phyloP scores from a whole-genome alignment of 2,888 invertebrate genomes.

The Ligdia adustata region DNA sequence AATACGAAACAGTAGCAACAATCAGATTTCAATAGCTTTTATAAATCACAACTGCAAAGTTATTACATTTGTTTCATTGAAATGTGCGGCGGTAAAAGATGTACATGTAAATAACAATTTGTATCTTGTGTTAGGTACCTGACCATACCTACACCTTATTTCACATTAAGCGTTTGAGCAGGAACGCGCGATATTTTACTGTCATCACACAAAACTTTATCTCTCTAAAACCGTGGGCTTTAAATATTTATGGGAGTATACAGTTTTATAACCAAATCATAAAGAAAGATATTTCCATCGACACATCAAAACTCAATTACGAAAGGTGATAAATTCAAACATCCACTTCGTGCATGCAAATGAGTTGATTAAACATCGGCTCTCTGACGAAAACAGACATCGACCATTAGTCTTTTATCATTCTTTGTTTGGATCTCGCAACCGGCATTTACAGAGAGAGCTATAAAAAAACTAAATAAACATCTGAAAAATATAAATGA shows the following conservation, averaged over 20 bases:
- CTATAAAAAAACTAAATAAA: constrained; percentile 77
- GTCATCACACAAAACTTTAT: constrained; percentile 26
- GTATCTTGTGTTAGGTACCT: too few relatives aligned
- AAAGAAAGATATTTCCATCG: constrained; percentile 59
- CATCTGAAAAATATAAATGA: constrained; percentile 81
- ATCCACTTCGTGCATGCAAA: constrained; percentile 67
- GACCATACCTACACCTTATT: too few relatives aligned
- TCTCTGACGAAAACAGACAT: constrained; percentile 72
- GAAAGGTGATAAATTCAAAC: constrained; percentile 65
- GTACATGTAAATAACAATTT: too few relatives aligned
- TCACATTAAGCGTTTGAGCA: constrained; percentile 1
- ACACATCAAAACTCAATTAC: constrained; percentile 65
- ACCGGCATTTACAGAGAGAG: constrained; percentile 67
- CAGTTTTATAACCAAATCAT: constrained; percentile 55
- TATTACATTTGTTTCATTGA: neutral
- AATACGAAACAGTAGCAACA: constrained; percentile 62
- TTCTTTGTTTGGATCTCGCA: constrained; percentile 76
- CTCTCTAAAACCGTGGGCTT: constrained; percentile 24
- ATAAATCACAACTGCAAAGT: constrained; percentile 40
- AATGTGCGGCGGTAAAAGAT: neutral
- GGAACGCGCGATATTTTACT: constrained; percentile 21
- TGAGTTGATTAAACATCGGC: constrained; percentile 76
- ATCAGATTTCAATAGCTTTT: constrained; percentile 47
- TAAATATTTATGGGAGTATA: constrained; percentile 49
- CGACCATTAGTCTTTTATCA: constrained; percentile 75